Percentiles rank a stretch among this genome's conserved stretches.
Conservation (phyloP, 2,113 vertebrate genomes). For the Porphyrio hochstetteri region DNA sequence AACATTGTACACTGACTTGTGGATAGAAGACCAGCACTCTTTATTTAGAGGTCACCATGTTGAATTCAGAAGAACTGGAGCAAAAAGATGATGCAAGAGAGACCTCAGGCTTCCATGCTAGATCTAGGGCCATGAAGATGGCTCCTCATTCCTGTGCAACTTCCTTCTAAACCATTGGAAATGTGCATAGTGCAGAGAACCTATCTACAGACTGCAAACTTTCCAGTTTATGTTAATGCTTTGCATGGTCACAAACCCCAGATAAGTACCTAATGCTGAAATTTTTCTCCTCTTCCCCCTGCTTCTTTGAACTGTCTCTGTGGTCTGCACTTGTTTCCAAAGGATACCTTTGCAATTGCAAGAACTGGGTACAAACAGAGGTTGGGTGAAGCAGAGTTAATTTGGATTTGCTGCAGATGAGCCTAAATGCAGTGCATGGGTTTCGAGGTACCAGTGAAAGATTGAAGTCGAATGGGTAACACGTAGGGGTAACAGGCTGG, state of each 20-base stretch:
- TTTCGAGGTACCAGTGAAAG: not conserved
- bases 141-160: not conserved
- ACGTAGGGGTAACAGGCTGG: not conserved
- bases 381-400: not conserved
- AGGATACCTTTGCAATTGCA: not conserved
- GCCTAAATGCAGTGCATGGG: not conserved
- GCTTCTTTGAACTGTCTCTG: not conserved
- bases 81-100: not conserved
- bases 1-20: not conserved
- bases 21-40: not conserved
- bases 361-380: not conserved
- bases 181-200: not conserved
- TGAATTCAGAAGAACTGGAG: not conserved
- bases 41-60: not conserved
- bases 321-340: not conserved
- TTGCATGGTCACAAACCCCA: not conserved
- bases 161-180: not conserved
- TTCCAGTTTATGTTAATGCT: not conserved
- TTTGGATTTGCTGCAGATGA: not conserved
- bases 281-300: not conserved
- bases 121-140: not conserved
- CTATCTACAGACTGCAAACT: not conserved
- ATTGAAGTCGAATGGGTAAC: not conserved
- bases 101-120: not conserved
- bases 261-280: not conserved